Conservation (phyloP, 2,888 invertebrate genomes). For the Eurytoma californica region DNA sequence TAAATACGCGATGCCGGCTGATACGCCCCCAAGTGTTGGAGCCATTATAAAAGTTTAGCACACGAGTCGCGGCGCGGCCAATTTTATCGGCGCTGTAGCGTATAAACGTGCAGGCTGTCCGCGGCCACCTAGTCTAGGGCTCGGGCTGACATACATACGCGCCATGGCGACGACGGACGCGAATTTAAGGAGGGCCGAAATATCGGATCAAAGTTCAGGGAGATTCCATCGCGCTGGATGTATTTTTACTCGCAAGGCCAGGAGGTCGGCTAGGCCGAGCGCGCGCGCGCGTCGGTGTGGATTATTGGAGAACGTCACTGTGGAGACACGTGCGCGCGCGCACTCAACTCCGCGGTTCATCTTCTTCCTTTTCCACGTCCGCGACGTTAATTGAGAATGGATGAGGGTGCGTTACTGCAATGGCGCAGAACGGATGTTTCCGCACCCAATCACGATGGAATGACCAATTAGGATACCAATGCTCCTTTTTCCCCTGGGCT, state of each 20-base stretch:
- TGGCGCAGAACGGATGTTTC: no score
- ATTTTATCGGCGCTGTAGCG: background rate
- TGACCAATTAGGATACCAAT: no score
- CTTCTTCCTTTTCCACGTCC: background rate
- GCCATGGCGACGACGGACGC: constrained; percentile 5
- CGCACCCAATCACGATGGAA: no score
- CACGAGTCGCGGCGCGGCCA: background rate
- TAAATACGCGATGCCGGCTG: background rate
- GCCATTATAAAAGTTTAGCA: background rate
- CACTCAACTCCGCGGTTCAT: background rate
- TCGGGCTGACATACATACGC: background rate
- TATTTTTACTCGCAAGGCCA: constrained; percentile 63
- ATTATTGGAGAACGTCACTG: constrained; percentile 40
- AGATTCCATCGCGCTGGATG: constrained; percentile 55
- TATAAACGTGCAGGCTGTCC: background rate
- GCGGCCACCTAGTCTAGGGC: background rate
- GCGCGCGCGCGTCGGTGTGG: background rate
- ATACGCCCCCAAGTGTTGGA: background rate
- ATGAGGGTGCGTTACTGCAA: no score
- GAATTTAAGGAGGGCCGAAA: constrained; percentile 52
- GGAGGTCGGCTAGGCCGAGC: constrained; percentile 21
- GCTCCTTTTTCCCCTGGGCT: no score
- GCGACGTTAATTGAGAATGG: constrained; percentile 4
- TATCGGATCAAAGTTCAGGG: constrained; percentile 66
- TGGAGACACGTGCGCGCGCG: constrained; percentile 32